Evolutionary conservation across 2,797 vertebrate species (phyloP), one percentile per base, ranked within the genome.

Genomic region (Macropus fuliginosus): DNA sequence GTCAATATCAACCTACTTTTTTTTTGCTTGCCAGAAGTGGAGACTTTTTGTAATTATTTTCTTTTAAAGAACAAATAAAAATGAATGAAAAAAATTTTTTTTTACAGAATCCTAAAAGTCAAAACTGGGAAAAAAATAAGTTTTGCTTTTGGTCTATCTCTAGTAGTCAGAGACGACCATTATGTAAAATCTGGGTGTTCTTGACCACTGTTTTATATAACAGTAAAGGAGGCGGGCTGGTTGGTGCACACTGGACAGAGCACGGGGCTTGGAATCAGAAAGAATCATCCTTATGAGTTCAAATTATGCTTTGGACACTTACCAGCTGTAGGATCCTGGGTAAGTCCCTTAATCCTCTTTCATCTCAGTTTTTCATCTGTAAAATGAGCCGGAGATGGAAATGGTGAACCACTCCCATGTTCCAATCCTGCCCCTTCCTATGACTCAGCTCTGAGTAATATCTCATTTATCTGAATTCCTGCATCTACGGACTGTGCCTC

Each of bases 61-160:
- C 66, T 90, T 24, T 95, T 94, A 59, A 81, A 40, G 34, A 92
- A 93, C 54, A 94, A 87, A 93, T 9, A 52, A 92, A 93, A 92
- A 91, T 14, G 55, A 94, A 93, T 27, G 52, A 93, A 87, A 74
- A 52, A 52, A 52, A 5, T 52, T 62, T 34, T n/a, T n/a, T 34
- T 40, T 74, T 55, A 55, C 6, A 87, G 16, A 57, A 74, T 94
- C 57, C 8, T 24, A 94, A 31, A 87, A 93, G 55, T 89, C n/a
- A 94, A 95, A 94, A 87, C 50, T 31, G 34, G 31, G 92, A 90
- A 90, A 59, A 94, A 62, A 94, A 50, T 4, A 29, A 50, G n/a
- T 16, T 59, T 50, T 90, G 50, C 54, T 14, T 52, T 50, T 46
- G n/a, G 34, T 89, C 46, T 46, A 54, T 4, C 4, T 31, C 90